Evolutionary conservation across 2,113 vertebrate species (phyloP).

Genomic region (Podarcis cretensis): DNA sequence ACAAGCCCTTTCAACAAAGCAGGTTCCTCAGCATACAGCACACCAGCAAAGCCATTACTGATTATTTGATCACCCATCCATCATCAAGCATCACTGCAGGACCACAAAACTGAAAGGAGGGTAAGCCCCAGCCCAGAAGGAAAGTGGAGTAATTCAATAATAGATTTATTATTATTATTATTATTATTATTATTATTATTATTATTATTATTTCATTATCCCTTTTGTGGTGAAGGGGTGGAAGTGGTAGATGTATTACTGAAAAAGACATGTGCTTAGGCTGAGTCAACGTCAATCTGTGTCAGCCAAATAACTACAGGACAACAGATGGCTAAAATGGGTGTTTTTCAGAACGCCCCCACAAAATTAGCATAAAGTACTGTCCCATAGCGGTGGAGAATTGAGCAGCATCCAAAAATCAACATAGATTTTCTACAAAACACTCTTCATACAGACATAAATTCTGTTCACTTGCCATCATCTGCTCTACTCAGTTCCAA

Average conservation of each 20-base stretch:
- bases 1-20: background rate
- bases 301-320: background rate
- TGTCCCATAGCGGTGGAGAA: background rate
- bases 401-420: background rate
- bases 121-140: background rate
- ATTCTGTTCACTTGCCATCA: fast-evolving
- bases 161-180: too few relatives aligned
- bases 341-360: background rate
- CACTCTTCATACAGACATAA: background rate
- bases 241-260: background rate
- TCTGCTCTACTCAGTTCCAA: conserved; percentile 13
- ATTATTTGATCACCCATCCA: background rate
- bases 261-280: background rate
- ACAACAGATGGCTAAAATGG: background rate
- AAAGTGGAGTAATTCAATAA: background rate
- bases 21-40: background rate
- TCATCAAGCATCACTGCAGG: background rate
- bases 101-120: background rate
- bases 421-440: background rate
- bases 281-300: background rate
- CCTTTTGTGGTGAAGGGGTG: background rate
- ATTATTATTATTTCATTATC: background rate
- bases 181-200: too few relatives aligned
- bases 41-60: background rate
- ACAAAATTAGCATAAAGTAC: background rate